Conservation (phyloP, 2,113 vertebrate genomes). For the Phrynocephalus versicolor region DNA sequence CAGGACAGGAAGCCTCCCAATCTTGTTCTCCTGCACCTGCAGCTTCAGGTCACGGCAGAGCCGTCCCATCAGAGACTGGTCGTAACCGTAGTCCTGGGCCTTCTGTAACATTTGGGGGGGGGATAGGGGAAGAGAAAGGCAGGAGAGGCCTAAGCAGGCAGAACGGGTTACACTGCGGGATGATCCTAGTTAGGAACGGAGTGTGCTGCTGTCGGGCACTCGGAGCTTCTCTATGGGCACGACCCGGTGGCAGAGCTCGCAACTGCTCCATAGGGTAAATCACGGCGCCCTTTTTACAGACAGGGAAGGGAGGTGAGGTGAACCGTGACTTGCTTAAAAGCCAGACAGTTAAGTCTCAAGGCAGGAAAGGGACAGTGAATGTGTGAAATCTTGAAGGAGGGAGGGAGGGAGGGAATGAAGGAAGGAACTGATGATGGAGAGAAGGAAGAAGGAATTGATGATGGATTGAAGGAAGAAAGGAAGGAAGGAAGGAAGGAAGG, state of each 20-base stretch:
- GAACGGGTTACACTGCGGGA: background rate
- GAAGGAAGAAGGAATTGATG: background rate
- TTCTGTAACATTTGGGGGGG: constrained; percentile 67
- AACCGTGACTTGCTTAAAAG: no score
- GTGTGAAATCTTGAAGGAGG: no score
- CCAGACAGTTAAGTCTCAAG: background rate
- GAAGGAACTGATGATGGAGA: background rate
- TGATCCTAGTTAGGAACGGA: background rate
- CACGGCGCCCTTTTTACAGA: background rate
- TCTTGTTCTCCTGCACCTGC: constrained; percentile 45
- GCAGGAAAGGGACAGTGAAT: no score
- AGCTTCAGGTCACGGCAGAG: constrained; percentile 73
- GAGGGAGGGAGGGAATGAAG: background rate
- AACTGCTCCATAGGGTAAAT: no score
- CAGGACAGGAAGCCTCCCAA: constrained; percentile 58
- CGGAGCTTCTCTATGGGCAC: background rate
- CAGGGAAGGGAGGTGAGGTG: background rate
- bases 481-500: background rate
- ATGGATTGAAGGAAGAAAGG: background rate
- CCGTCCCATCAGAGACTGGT: constrained; percentile 85
- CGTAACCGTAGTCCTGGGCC: constrained; percentile 80
- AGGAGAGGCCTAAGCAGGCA: no score
- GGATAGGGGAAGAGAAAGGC: background rate
- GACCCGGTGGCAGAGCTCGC: background rate
- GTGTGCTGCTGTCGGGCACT: background rate